A percentile compares a stretch with the other conserved stretches of the same genome.
phyloP scores from a whole-genome alignment of 1,140 invertebrate species.

The Drosophila bocki region DNA sequence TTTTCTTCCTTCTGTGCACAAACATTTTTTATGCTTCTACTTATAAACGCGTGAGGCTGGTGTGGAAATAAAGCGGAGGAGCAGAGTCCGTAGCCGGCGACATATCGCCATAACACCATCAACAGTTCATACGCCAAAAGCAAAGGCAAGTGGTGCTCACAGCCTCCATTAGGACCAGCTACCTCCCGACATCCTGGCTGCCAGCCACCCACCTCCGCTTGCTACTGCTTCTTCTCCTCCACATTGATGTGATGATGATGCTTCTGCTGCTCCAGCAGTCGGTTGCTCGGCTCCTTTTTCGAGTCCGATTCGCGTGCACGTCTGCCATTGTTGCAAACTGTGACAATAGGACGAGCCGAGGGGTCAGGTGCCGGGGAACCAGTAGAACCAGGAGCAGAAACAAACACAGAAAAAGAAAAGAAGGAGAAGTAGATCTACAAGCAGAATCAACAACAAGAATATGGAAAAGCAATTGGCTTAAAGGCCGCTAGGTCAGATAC shows the following conservation, averaged over 20 bases:
- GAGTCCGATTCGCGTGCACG: conserved; percentile 75
- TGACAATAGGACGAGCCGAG: conserved; percentile 67
- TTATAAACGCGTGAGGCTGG: conserved; percentile 59
- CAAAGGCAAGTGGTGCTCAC: conserved; percentile 47
- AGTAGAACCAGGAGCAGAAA: conserved; percentile 16
- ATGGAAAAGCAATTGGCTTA: conserved; percentile 17
- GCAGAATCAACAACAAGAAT: conserved; percentile 32
- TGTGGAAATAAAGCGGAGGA: conserved; percentile 19
- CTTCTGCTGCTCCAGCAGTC: conserved; percentile 46
- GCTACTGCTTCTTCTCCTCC: conserved; percentile 5
- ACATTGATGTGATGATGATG: conserved; percentile 21
- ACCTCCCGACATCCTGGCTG: conserved; percentile 8
- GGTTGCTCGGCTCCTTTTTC: conserved; percentile 62
- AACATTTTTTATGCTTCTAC: conserved; percentile 73
- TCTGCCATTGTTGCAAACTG: conserved; percentile 75
- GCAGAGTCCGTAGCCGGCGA: conserved; percentile 61
- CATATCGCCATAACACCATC: conserved; percentile 82
- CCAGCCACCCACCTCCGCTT: conserved; percentile 24
- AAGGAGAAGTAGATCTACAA: conserved; percentile 24
- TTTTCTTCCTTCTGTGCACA: conserved; percentile 60
- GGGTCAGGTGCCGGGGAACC: conserved; percentile 23
- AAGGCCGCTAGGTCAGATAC: conserved; percentile 24
- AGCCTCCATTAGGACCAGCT: conserved; percentile 14
- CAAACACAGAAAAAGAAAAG: conserved; percentile 8
- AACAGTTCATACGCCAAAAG: conserved; percentile 73